These are phyloP conservation scores for Chaetura pelagica DNA, from an alignment of 2,113 vertebrate genomes.

Conservation along the genomic window DNA sequence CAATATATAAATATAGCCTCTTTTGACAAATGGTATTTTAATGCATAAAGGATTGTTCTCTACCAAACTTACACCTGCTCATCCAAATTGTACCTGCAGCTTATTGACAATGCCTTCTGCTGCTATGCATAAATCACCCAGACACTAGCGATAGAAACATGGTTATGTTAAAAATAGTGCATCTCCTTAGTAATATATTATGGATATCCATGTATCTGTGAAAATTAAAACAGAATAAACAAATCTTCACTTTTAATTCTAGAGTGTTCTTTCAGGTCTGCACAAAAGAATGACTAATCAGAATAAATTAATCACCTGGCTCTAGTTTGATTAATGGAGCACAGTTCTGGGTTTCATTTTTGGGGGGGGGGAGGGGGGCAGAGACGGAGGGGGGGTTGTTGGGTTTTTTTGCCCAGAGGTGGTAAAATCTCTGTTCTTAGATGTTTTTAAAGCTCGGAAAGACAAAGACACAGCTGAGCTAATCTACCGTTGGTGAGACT, in stretches of 20 bases:
- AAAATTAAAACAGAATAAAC: background rate
- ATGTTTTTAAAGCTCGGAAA: background rate
- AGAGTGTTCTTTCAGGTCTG: background rate
- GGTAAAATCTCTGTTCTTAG: background rate
- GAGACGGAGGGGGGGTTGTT: too few species aligned
- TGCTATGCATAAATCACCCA: background rate
- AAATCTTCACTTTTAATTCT: background rate
- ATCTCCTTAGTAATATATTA: background rate
- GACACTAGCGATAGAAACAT: background rate
- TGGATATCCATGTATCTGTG: background rate
- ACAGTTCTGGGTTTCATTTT: too few species aligned
- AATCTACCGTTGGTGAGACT: background rate
- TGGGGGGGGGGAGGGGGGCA: too few species aligned
- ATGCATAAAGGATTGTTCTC: background rate
- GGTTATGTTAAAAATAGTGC: background rate
- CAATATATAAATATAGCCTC: background rate
- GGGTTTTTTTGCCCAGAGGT: background rate
- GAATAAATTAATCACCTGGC: conserved; percentile 19
- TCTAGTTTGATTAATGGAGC: background rate
- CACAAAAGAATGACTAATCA: background rate
- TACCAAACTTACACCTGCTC: background rate
- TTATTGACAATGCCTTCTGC: background rate
- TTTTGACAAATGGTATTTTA: background rate
- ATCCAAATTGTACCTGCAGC: background rate
- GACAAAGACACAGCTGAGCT: background rate